These are phyloP conservation scores for Helicoverpa assulta DNA, from an alignment of 2,888 invertebrate genomes.

Conservation along the genomic window DNA sequence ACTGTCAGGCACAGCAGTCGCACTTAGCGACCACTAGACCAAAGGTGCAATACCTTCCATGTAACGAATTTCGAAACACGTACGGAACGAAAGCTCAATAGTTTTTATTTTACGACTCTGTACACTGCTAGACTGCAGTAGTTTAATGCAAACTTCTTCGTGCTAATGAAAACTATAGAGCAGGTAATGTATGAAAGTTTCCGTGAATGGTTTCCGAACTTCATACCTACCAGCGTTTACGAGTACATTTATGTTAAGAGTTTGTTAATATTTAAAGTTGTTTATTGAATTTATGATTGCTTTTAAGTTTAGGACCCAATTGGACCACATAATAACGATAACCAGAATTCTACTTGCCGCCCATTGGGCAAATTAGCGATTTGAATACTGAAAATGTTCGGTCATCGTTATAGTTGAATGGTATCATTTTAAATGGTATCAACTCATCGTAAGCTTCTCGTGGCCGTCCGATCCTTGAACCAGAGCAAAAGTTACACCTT, in stretches of 20 bases:
- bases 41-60: background rate
- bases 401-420: no score
- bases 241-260: constrained; percentile 33
- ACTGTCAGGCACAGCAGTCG: no score
- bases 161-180: constrained; percentile 40
- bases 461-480: no score
- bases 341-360: no score
- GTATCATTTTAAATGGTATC: no score
- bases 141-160: constrained; percentile 22
- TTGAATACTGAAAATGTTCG: no score
- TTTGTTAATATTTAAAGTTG: constrained; percentile 30
- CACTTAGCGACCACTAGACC: no score
- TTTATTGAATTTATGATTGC: constrained; percentile 15
- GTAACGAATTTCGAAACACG: background rate
- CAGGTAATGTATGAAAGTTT: constrained; percentile 38
- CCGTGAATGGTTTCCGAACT: constrained; percentile 24
- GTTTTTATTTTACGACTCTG: constrained; percentile 11
- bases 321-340: no score
- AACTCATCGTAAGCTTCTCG: no score
- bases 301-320: background rate
- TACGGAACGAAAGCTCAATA: background rate
- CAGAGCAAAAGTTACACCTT: no score
- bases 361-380: no score
- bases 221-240: constrained; percentile 16
- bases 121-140: background rate